Evolutionary conservation across 2,113 vertebrate species (phyloP), one percentile per base, ranked within the genome.

Genomic region (Panthera tigris): DNA sequence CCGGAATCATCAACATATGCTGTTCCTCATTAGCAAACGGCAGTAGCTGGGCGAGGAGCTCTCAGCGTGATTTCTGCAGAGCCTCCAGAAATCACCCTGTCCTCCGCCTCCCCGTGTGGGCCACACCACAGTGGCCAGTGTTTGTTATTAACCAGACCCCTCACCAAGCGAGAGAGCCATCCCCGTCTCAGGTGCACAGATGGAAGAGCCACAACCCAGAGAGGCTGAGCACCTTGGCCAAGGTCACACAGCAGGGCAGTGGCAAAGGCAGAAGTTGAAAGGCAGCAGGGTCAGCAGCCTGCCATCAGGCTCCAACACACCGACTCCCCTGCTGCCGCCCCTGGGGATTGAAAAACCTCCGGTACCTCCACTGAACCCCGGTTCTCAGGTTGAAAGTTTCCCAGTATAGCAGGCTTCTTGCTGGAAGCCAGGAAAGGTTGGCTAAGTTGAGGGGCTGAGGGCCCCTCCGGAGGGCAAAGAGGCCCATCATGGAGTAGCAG

Each of bases 1-100:
- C 96, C 69, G 79, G 97, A 97, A 97, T 97, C 95, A 61, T 91
- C 96, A 95, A 85, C 97, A 97, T 96, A 97, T 97, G 98, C 92
- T 96, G 68, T 18, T 96, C 48, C 97, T 98, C 97, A 94, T 97
- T 97, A 98, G 93, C 68, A 84, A 90, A 41, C 5, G 41, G 89
- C 57, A 69, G 96, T 39, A 71, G 86, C 97, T 66, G 91, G 92
- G 92, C 61, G 14, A 91, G 89, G 71, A 85, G 66, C 45, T 3
- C 85, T 83, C 71, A 0, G 25, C 11, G 0, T 0, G 25, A 45
- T 61, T 81, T 90, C 87, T 55, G 84, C 63, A 79, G 91, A 76
- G 79, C 89, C 92, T 93, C 1, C 1, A 95, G 96, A 94, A 95
- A 95, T 36, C 78, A 52, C 45, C 88, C 85, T n/a, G 31, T 21